Conservation (phyloP, 2,797 vertebrate species). For the Pseudomugil tenellus region DNA sequence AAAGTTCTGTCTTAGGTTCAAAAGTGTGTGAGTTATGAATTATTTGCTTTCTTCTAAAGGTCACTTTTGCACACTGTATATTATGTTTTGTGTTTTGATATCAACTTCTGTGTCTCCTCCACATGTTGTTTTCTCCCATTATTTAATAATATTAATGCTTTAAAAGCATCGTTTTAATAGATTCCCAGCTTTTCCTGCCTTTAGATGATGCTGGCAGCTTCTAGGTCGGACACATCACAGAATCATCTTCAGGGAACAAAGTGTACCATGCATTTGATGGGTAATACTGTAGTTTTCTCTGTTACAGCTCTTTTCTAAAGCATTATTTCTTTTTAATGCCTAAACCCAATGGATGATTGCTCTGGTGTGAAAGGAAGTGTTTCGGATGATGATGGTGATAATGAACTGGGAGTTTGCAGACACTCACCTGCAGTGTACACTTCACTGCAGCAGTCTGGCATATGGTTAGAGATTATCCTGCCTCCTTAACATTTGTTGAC, state of each 20-base stretch:
- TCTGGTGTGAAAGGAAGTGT: conserved; percentile 36
- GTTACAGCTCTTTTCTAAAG: conserved; percentile 23
- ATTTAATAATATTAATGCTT: background rate
- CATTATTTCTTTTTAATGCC: conserved; percentile 37
- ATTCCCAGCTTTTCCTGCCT: conserved; percentile 5
- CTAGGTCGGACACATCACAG: conserved; percentile 32
- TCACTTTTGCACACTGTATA: too few species aligned
- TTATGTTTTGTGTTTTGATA: too few species aligned
- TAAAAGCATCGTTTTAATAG: background rate
- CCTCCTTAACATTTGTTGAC: conserved; percentile 67
- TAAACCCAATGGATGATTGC: conserved; percentile 33
- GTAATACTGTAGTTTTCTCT: conserved; percentile 30
- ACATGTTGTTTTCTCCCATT: background rate
- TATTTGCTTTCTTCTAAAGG: too few species aligned
- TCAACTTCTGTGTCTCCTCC: too few species aligned
- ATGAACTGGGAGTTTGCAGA: conserved; percentile 47
- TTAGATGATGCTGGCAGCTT: conserved; percentile 12
- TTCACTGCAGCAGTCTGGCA: conserved; percentile 41
- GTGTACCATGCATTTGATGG: conserved; percentile 14
- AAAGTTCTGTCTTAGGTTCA: too few species aligned
- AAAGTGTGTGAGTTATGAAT: too few species aligned
- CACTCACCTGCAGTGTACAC: conserved; percentile 22
- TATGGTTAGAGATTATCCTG: conserved; percentile 56
- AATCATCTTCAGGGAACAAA: conserved; percentile 21
- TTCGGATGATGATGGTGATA: conserved; percentile 57